Evolutionary conservation across 2,113 vertebrate genomes (phyloP), one percentile per base, ranked within the genome.

Genomic region (Dryoscopus gambensis): DNA sequence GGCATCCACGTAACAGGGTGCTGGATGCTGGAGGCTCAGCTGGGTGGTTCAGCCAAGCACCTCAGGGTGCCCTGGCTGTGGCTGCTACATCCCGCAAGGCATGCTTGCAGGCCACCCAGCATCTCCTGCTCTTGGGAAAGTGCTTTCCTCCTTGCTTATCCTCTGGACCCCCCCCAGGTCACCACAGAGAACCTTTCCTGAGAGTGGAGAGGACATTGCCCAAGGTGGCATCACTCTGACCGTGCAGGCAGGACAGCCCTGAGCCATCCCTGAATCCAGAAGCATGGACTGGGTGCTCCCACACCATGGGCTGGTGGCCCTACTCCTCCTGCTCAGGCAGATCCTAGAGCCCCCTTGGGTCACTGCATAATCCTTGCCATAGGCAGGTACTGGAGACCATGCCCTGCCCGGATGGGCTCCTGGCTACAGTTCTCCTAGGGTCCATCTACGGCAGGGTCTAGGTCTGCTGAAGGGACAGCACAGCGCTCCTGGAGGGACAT

Each of bases 51-150:
- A 4, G 42, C 64, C 52, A 80, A 76, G 55, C 68, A 70, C 55
- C 40, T 50, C 5, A 0, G 35, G 8, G 19, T 70, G 60, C 12
- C 64, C 40, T 59, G 47, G 19, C 44, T 82, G 25, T 15, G 8
- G 44, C 46, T 90, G 70, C 75, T 83, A 46, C 25, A n/a, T 60
- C 22, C 42, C 68, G n/a, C 2, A 2, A 62, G 50, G 70, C 0
- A 0, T 73, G 40, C 28, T n/a, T 57, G 27, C 17, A 52, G 57
- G 24, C 15, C 7, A 7, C 1, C 22, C 12, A 56, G 27, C 4
- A 5, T 21, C 37, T 90, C 23, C 31, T 87, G 21, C 69, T 87
- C 27, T 60, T 31, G 42, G 39, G 52, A 87, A 87, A 74, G 46
- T 20, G 16, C 10, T 78, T 78, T 82, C 15, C 40, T 78, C 40